Base-by-base conservation (phyloP, 1,140 invertebrate genomes). In the Drosophila murphyi region DNA sequence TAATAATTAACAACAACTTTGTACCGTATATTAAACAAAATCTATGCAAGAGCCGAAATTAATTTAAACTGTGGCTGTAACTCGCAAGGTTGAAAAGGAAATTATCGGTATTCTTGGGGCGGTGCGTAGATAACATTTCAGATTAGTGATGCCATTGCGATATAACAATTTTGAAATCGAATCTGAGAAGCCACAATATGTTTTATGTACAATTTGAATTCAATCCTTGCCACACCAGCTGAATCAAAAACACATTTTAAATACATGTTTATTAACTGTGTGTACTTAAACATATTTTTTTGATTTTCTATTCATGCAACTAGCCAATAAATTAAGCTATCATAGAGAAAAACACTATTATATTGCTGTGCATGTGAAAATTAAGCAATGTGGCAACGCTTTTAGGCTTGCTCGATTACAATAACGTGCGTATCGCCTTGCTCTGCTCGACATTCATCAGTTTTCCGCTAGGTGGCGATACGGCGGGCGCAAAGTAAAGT, bases 391-490 rank as follows among this genome's bases (percentile, higher is more conserved):
- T 45, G 64, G 71, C 56, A 69, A 61, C 71, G 12, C 64, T 69
- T 3, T n/a, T 10, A 50, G 20, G 20, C 28, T 4, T 35, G 28
- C 41, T 41, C 76, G 72, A 78, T 75, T 76, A n/a, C 10, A 12
- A 65, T 62, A 78, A 57, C 35, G 39, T 68, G 65, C 50, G 28
- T 55, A 48, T 62, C 48, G 60, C 29, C n/a, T 61, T 56, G 32
- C n/a, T 61, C 61, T 64, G 60, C 60, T 55, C 67, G 56, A 76
- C 45, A 78, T 72, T 87, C 59, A 51, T 51, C 54, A 87, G 82
- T 74, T 87, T 83, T 88, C 83, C 83, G 83, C 69, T 88, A 87
- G 83, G 83, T 88, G 83, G 83, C 82, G 74, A 87, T 87, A 82
- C 82, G 64, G 74, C 82, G 82, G 82, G 82, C 80, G 83, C 76